These are phyloP conservation scores for Myathropa florea DNA, from an alignment of 2,888 invertebrate genomes.

Conservation along the genomic window DNA sequence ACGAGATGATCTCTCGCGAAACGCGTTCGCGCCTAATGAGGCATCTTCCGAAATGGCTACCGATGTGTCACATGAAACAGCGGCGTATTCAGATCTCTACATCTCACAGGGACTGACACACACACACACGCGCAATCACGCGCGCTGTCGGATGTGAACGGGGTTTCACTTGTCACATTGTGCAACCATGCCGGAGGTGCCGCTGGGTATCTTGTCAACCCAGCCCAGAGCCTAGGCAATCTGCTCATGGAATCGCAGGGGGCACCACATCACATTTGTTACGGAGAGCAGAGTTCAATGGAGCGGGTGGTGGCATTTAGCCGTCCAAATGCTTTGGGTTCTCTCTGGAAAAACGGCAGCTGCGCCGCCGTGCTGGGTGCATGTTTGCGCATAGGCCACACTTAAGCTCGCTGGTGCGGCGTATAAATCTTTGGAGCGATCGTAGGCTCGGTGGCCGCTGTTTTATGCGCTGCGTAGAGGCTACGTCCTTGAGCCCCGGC, in stretches of 20 bases:
- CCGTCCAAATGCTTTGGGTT: conserved; percentile 39
- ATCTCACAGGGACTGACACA: conserved; percentile 20
- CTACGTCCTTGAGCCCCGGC: conserved; percentile 66
- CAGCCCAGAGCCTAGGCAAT: conserved; percentile 35
- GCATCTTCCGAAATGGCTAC: conserved; percentile 11
- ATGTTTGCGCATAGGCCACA: conserved; percentile 63
- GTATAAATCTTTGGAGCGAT: conserved; percentile 65
- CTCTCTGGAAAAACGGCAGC: conserved; percentile 35
- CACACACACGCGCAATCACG: conserved; percentile 14
- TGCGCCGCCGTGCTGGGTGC: conserved; percentile 43
- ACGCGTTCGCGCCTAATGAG: conserved; percentile 67
- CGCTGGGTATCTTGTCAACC: conserved; percentile 58
- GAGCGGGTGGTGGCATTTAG: conserved; percentile 71
- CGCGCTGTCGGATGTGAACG: conserved; percentile 35
- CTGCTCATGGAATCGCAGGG: conserved; percentile 32
- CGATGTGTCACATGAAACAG: conserved; percentile 60
- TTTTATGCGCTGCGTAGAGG: conserved; percentile 54
- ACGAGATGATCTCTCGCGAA: conserved; percentile 66
- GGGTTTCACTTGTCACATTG: conserved; percentile 70
- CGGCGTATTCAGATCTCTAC: too few relatives aligned
- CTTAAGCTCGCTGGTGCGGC: conserved; percentile 48
- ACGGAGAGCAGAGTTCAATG: conserved; percentile 64
- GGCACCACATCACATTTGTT: conserved; percentile 54
- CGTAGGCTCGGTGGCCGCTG: conserved; percentile 45
- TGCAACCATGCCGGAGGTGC: conserved; percentile 64